Conservation (phyloP, 2,113 vertebrate species). For the Nanorana parkeri region DNA sequence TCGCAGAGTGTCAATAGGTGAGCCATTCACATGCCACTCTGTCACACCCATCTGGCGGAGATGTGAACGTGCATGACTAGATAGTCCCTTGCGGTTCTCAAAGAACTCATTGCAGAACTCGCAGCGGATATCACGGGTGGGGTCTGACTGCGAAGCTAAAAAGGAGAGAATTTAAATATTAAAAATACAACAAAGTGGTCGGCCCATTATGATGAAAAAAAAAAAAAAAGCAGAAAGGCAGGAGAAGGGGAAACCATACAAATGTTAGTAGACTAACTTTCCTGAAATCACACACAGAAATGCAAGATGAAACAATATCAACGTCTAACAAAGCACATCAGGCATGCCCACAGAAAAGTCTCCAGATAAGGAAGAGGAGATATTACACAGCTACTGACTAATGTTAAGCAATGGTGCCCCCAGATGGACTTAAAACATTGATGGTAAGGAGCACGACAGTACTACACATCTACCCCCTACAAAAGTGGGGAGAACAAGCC, state of each 20-base stretch:
- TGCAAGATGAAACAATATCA: neutral
- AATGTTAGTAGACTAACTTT: neutral
- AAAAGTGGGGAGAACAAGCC: no score
- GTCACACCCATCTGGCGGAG: slow-evolving; percentile 77
- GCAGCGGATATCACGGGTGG: slow-evolving; percentile 76
- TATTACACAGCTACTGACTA: no score
- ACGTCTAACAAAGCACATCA: neutral
- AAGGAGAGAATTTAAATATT: neutral
- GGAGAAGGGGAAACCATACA: slow-evolving; percentile 24
- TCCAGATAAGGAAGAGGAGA: no score
- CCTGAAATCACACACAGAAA: slow-evolving; percentile 3
- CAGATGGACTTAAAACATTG: no score
- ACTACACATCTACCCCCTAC: no score
- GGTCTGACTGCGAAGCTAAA: slow-evolving; percentile 46
- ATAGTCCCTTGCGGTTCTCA: slow-evolving; percentile 78
- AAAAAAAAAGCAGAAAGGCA: neutral
- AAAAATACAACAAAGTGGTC: neutral
- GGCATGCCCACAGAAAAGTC: neutral
- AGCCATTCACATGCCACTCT: slow-evolving; percentile 73
- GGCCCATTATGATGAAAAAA: neutral
- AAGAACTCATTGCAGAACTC: slow-evolving; percentile 80
- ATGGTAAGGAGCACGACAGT: no score
- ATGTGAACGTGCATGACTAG: slow-evolving; percentile 77
- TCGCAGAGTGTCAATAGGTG: slow-evolving; percentile 72
- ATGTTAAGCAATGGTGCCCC: no score